These are phyloP conservation scores for Geotrupes spiniger DNA, from an alignment of 2,888 invertebrate genomes.

Conservation along the genomic window DNA sequence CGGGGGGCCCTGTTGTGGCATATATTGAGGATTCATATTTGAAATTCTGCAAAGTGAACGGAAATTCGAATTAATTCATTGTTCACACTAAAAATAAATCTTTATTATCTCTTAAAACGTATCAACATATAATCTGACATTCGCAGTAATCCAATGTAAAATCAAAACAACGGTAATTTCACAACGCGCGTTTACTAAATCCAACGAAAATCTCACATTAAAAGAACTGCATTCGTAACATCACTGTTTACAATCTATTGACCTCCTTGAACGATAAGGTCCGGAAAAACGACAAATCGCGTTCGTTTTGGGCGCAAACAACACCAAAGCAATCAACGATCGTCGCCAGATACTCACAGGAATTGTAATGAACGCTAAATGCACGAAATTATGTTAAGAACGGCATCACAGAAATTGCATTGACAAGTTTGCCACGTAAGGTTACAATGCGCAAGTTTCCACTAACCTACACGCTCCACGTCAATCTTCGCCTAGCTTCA, in stretches of 20 bases:
- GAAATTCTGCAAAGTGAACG: conserved; percentile 30
- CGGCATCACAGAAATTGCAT: conserved; percentile 26
- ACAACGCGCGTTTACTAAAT: too few relatives aligned
- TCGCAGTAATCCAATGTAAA: neutral
- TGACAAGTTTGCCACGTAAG: conserved; percentile 58
- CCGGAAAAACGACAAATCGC: too few relatives aligned
- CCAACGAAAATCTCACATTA: too few relatives aligned
- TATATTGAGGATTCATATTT: conserved; percentile 55
- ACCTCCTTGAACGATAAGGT: neutral
- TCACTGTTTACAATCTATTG: neutral
- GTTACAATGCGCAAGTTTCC: conserved; percentile 56
- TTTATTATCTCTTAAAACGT: neutral
- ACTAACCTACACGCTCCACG: conserved; percentile 53
- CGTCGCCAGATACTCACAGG: too few relatives aligned
- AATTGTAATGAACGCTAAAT: conserved; percentile 5
- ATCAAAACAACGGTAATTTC: conserved; percentile 8
- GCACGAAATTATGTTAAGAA: conserved; percentile 24
- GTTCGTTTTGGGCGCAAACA: too few relatives aligned
- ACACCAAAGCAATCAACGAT: too few relatives aligned
- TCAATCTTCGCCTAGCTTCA: conserved; percentile 40
- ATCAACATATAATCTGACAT: neutral
- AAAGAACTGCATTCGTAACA: too few relatives aligned
- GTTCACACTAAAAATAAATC: neutral
- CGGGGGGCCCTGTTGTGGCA: conserved; percentile 43
- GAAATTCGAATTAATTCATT: conserved; percentile 5